Base-by-base conservation (phyloP, 2,113 vertebrate species). In the Felis chaus region DNA sequence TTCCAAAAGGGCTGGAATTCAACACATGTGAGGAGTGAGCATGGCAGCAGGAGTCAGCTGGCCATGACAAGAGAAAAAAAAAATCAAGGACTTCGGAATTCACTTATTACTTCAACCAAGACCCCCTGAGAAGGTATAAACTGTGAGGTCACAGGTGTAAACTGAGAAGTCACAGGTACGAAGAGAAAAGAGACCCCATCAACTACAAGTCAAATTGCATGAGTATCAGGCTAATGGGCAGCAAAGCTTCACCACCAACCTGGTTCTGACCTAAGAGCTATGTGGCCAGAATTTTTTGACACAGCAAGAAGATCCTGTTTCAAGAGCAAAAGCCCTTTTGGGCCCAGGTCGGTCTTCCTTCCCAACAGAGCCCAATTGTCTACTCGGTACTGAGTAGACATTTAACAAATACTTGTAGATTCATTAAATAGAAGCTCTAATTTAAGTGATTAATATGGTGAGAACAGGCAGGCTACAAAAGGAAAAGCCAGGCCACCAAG, bases 41-140 rank as follows among this genome's bases (percentile, higher is more conserved):
- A 41, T 29, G 45, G 48, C 23, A 91, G 12, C 25, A 68, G 65
- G 8, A 63, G 29, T 36, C n/a, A 41, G 36, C 18, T 83, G 69
- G 29, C 3, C 14, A 1, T 23, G 48, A 8, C 6, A 19, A 68
- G 18, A 16, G 63, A 27, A 74, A 18, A 39, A 61, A 41, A 63
- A 29, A 27, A 82, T 12, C 10, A 33, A 95, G 39, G 36, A 63
- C 16, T 79, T 63, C 27, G 45, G 66, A 61, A 86, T 91, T 61
- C 65, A 92, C 61, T 90, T 69, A n/a, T 27, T 41, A 33, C 29
- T 82, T 85, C 39, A 74, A 39, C 39, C 41, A 92, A 63, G 80
- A 89, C 39, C 84, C 19, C 53, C 36, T 2, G 25, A 33, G 33
- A 66, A 86, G 3, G 25, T n/a, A 8, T 27, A 12, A 23, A 69